phyloP scores from a whole-genome alignment of 2,888 invertebrate species.

The Pandemis heparana region DNA sequence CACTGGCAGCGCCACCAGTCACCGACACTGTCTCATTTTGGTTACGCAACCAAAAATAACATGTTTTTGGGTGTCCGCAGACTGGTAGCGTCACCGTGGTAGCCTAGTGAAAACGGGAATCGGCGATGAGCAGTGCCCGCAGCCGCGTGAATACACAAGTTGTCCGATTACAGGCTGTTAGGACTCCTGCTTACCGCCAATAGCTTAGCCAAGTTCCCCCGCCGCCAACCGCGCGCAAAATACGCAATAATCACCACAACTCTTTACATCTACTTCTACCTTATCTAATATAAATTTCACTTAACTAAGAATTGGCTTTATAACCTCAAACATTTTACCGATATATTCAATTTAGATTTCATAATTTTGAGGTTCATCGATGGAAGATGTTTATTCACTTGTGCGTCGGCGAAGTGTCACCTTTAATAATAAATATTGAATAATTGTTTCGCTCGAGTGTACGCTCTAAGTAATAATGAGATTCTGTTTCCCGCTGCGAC shows the following conservation, averaged over 20 bases:
- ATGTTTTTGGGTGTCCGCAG: too few species aligned
- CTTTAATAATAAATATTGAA: constrained; percentile 54
- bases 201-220: not conserved
- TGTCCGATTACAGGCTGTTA: not conserved
- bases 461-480: constrained; percentile 44
- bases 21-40: too few species aligned
- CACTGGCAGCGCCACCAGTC: too few species aligned
- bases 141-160: not conserved
- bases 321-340: constrained; percentile 64
- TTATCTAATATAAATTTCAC: constrained; percentile 77
- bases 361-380: constrained; percentile 55
- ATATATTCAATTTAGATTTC: constrained; percentile 57
- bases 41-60: too few species aligned
- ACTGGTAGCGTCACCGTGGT: too few species aligned
- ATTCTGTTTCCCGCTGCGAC: constrained; percentile 29
- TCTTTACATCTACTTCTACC: constrained; percentile 72
- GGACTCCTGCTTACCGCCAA: not conserved
- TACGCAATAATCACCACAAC: constrained; percentile 67
- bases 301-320: constrained; percentile 79
- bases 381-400: constrained; percentile 70
- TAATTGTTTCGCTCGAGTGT: constrained; percentile 50
- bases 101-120: not conserved
- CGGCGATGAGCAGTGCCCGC: not conserved
- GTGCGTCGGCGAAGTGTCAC: constrained; percentile 66
- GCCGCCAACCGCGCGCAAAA: constrained; percentile 58